Conservation (phyloP, 2,113 vertebrate species). For the Myotis davidii region DNA sequence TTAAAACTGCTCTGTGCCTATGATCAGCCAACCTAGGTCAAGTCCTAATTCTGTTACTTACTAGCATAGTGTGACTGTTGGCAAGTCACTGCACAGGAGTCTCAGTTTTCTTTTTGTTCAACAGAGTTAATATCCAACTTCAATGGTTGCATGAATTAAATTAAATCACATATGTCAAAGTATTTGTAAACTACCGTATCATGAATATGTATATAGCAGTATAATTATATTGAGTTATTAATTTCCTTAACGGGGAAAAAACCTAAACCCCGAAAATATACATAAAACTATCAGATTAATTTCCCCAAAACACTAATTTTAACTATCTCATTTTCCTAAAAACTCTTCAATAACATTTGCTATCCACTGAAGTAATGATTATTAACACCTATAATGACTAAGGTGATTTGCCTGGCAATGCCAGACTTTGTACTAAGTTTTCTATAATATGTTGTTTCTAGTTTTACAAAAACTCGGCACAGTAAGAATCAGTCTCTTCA, state of each 20-base stretch:
- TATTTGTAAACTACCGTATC: background rate
- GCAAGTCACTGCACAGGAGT: background rate
- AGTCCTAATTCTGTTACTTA: background rate
- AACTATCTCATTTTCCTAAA: background rate
- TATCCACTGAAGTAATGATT: background rate
- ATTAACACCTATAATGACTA: background rate
- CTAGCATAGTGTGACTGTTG: background rate
- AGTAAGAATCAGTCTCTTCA: background rate
- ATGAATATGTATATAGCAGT: background rate
- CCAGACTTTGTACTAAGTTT: background rate
- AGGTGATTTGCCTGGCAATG: background rate
- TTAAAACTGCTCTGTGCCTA: background rate
- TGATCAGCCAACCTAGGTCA: background rate
- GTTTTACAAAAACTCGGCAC: background rate
- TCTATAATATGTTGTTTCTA: background rate
- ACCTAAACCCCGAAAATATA: constrained; percentile 1
- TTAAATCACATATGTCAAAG: background rate
- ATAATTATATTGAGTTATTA: background rate
- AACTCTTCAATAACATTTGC: background rate
- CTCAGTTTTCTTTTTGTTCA: background rate
- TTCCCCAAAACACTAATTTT: background rate
- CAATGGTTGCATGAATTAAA: background rate
- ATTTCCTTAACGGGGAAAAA: constrained; percentile 26
- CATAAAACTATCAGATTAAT: constrained; percentile 10
- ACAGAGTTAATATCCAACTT: background rate